phyloP scores from a whole-genome alignment of 1,140 invertebrate genomes.

The Archegozetes longisetosus region DNA sequence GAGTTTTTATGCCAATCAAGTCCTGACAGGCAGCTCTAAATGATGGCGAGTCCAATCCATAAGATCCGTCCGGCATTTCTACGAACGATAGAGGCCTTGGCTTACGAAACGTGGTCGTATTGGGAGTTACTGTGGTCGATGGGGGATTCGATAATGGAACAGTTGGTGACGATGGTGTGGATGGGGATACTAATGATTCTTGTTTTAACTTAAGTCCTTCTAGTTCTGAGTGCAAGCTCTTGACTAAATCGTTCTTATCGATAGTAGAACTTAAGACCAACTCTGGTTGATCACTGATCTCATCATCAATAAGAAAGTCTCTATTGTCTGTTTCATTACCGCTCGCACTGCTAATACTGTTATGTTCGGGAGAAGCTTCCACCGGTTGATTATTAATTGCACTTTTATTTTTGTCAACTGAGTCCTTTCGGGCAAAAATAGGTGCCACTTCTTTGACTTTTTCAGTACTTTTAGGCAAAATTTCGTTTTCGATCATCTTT shows the following conservation, averaged over 20 bases:
- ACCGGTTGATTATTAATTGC: too few relatives aligned
- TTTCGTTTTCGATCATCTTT: neutral
- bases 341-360: neutral
- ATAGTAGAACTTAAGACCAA: constrained; percentile 32
- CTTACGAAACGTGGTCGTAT: constrained; percentile 13
- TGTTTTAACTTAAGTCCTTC: neutral
- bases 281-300: constrained; percentile 74
- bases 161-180: neutral
- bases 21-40: constrained; percentile 54
- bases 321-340: constrained; percentile 34
- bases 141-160: neutral
- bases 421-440: neutral
- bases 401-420: neutral
- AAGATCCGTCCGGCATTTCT: constrained; percentile 35
- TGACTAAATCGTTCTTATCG: neutral
- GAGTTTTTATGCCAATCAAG: constrained; percentile 56
- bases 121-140: neutral
- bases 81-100: constrained; percentile 22
- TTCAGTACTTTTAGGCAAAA: neutral
- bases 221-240: neutral
- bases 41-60: constrained; percentile 41
- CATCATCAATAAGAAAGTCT: constrained; percentile 65
- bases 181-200: neutral
- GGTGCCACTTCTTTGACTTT: neutral
- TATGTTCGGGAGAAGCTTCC: neutral